Evolutionary conservation across 37 sponge, comb jelly and placozoan genomes (phyloP).

Genomic region (Axinella damicornis): DNA sequence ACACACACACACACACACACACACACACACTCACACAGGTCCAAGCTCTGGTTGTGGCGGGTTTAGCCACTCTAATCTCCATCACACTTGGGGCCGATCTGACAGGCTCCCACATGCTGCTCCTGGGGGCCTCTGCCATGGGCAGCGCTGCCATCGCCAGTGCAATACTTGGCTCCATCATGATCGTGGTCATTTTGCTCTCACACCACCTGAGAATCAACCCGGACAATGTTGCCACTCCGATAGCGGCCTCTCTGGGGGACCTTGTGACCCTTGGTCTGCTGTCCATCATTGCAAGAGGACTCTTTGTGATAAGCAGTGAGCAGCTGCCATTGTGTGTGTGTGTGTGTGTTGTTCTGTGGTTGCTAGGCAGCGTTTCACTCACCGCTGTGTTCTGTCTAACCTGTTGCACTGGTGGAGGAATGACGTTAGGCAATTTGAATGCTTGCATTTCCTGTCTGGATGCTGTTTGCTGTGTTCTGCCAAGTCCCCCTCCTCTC

Average conservation of each 20-base stretch:
- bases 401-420: no score
- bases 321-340: background rate
- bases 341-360: no score
- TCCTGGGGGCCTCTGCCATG: slow-evolving; percentile 73
- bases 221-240: slow-evolving; percentile 99
- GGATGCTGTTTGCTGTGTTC: no score
- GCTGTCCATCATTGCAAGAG: slow-evolving; percentile 63
- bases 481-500: no score
- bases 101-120: slow-evolving; percentile 29
- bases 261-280: slow-evolving; percentile 92
- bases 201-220: slow-evolving; percentile 75
- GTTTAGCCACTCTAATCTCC: slow-evolving; percentile 80
- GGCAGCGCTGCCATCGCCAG: slow-evolving; percentile 83
- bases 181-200: slow-evolving; percentile 79
- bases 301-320: slow-evolving; percentile 47
- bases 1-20: slow-evolving; percentile 7
- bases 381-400: no score
- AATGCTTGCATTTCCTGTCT: no score
- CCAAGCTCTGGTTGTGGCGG: slow-evolving; percentile 91
- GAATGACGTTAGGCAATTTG: no score
- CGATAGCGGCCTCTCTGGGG: slow-evolving; percentile 96
- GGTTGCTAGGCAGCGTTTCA: no score
- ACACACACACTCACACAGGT: slow-evolving; percentile 51
- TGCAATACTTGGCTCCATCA: slow-evolving; percentile 82
- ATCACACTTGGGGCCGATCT: slow-evolving; percentile 69